Evolutionary conservation across 2,113 vertebrate species (phyloP).

Genomic region (Chaetura pelagica): DNA sequence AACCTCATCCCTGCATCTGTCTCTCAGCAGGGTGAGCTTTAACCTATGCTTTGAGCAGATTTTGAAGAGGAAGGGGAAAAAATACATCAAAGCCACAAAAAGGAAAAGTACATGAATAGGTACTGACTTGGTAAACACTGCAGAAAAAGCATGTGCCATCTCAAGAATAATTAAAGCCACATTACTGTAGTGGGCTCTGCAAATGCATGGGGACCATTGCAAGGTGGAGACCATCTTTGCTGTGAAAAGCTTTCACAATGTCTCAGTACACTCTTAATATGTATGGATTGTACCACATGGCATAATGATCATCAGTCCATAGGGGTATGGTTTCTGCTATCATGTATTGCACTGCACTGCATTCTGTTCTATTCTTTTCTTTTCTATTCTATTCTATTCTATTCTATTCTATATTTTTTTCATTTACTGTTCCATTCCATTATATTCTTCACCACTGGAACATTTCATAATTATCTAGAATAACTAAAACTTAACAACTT

Average conservation of each 20-base stretch:
- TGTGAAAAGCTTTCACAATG: background rate
- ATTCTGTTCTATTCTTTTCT: too few relatives aligned
- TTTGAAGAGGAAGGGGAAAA: background rate
- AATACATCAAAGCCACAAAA: background rate
- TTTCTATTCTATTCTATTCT: too few relatives aligned
- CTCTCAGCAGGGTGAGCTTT: slow-evolving; percentile 44
- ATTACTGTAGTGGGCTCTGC: background rate
- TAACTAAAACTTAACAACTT: background rate
- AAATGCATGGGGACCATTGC: background rate
- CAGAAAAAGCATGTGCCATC: background rate
- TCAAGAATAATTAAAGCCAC: background rate
- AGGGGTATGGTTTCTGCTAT: background rate
- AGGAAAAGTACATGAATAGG: background rate
- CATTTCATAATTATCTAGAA: background rate
- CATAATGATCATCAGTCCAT: background rate
- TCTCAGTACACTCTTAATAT: background rate
- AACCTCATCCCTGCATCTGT: slow-evolving; percentile 51
- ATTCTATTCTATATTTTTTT: too few relatives aligned
- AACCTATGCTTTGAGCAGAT: background rate
- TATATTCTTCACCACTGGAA: background rate
- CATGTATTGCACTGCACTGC: rapidly evolving
- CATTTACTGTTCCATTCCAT: too few relatives aligned
- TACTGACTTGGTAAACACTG: background rate
- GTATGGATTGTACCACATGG: background rate
- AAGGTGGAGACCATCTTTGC: background rate